Conservation (phyloP, 2,888 invertebrate genomes). For the Trilocha varians region DNA sequence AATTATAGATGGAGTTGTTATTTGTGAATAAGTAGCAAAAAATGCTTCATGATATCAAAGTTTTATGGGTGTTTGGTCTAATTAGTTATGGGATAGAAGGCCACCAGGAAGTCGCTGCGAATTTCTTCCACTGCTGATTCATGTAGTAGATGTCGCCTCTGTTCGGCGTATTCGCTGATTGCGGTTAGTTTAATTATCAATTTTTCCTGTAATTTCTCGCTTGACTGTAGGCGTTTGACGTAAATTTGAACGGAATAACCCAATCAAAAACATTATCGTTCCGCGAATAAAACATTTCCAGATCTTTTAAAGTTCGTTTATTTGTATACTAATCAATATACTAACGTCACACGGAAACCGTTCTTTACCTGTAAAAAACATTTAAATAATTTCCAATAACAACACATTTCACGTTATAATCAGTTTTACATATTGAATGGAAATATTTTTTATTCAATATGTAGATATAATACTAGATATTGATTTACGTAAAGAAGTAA, state of each 20-base stretch:
- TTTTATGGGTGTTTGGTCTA: constrained; percentile 12
- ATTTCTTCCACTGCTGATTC: constrained; percentile 26
- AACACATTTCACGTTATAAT: neutral
- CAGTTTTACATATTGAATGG: no score
- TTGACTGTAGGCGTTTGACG: constrained; percentile 9
- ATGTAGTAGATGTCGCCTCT: constrained; percentile 15
- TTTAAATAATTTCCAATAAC: neutral
- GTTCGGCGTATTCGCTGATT: constrained; percentile 16
- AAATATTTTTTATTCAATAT: neutral
- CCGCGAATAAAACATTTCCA: neutral
- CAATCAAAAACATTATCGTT: neutral
- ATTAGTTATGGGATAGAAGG: constrained; percentile 18
- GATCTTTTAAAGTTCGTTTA: neutral
- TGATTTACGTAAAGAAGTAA: no score
- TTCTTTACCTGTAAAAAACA: neutral
- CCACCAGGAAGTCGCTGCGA: constrained; percentile 24
- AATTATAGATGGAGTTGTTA: neutral
- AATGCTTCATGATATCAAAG: neutral
- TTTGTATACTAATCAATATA: neutral
- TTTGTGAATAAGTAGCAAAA: neutral
- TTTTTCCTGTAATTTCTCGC: constrained; percentile 11
- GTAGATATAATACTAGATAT: no score
- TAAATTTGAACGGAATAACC: constrained; percentile 6
- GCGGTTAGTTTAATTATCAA: constrained; percentile 15
- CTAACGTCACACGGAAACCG: neutral